A percentile compares a stretch with the other conserved stretches of the same genome.
These are phyloP conservation scores for Batillaria attramentaria DNA, from an alignment of 1,140 invertebrate species.

Conservation along the genomic window DNA sequence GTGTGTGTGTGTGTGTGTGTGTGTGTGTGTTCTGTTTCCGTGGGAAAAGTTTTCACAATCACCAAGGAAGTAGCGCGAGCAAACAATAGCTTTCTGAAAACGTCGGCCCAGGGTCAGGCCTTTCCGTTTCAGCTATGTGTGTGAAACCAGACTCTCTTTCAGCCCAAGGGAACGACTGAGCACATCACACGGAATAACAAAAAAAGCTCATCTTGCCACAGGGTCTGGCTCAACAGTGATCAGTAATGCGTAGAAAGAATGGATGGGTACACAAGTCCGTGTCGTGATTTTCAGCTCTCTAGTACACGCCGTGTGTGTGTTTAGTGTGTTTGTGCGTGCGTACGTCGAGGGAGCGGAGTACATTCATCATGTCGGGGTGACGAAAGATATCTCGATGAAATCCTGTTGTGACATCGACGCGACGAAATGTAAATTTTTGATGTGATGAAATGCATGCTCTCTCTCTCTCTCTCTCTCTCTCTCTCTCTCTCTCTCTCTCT, in stretches of 20 bases:
- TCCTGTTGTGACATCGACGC: neutral
- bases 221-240: too few relatives aligned
- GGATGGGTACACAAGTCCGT: too few relatives aligned
- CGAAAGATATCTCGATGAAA: neutral
- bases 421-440: too few relatives aligned
- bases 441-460: too few relatives aligned
- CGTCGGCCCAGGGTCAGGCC: too few relatives aligned
- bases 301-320: neutral
- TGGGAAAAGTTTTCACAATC: too few relatives aligned
- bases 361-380: neutral
- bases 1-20: neutral
- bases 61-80: too few relatives aligned
- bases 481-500: slow-evolving; percentile 5
- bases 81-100: too few relatives aligned
- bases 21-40: neutral
- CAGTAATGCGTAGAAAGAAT: too few relatives aligned
- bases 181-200: too few relatives aligned
- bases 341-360: neutral
- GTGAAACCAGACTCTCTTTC: neutral
- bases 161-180: neutral
- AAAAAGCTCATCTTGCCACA: too few relatives aligned
- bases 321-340: neutral
- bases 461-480: slow-evolving; percentile 1
- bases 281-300: neutral
- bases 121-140: neutral